A percentile compares a stretch with the other conserved stretches of the same genome.
phyloP scores from a whole-genome alignment of 2,888 invertebrate genomes.

The Tiphia femorata region DNA sequence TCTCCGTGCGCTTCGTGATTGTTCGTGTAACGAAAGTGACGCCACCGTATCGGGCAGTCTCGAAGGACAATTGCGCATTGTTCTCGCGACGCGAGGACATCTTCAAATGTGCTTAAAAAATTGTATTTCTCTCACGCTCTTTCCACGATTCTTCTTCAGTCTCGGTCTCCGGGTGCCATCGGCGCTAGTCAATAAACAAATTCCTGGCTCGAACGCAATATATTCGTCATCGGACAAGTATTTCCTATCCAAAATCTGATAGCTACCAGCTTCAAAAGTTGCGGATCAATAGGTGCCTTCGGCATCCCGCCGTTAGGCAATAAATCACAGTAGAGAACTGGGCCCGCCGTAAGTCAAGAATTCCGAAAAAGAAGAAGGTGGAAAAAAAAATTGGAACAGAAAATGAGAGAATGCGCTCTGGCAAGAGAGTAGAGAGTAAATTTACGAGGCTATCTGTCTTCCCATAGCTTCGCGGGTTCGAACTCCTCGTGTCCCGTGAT shows the following conservation, averaged over 20 bases:
- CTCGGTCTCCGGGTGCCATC: too few relatives aligned
- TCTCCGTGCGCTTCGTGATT: conserved; percentile 2
- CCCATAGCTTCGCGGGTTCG: too few relatives aligned
- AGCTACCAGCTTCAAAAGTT: too few relatives aligned
- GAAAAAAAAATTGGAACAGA: conserved; percentile 24
- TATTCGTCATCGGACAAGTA: too few relatives aligned
- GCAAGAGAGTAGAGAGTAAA: too few relatives aligned
- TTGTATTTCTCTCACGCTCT: neutral
- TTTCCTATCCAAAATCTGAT: too few relatives aligned
- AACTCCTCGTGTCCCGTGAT: conserved; percentile 31
- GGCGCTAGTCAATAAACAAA: too few relatives aligned
- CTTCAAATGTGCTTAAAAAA: neutral
- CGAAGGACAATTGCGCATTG: conserved; percentile 1
- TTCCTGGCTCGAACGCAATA: too few relatives aligned
- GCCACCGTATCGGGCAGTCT: neutral
- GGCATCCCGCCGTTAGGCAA: conserved; percentile 34
- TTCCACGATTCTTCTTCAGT: neutral
- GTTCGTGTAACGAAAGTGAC: conserved; percentile 9
- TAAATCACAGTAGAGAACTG: conserved; percentile 41
- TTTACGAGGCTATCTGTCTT: conserved; percentile 64
- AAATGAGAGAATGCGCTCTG: conserved; percentile 44
- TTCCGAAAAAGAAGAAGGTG: conserved; percentile 17
- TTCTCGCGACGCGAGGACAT: neutral
- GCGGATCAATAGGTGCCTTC: too few relatives aligned
- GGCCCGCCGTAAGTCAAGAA: conserved; percentile 15